Evolutionary conservation across 2,888 invertebrate genomes (phyloP), one percentile per base, ranked within the genome.

Genomic region (Clivina fossor): DNA sequence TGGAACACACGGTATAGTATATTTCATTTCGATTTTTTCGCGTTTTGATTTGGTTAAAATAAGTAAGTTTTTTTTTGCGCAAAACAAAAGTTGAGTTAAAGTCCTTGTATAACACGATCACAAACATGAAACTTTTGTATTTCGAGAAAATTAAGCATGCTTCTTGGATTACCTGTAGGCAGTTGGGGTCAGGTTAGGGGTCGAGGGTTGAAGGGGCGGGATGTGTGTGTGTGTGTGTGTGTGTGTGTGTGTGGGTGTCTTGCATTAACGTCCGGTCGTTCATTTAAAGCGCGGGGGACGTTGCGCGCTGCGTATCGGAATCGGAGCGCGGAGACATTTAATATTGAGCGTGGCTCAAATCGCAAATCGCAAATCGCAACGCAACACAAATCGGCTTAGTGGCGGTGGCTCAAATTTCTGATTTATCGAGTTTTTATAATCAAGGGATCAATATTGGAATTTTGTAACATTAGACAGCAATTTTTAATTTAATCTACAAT

Each of bases 221-320:
- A n/a, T 35, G 35, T 35, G 35, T n/a, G n/a, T 35, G 11, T 38
- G 38, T 38, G 38, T 19, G n/a, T 38, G 38, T 38, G 38, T 2
- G 38, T 38, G 38, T 18, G 7, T 18, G 38, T 18, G 11, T 19
- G 38, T 7, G 19, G 2, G 20, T 2, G 18, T n/a, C n/a, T n/a
- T n/a, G n/a, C n/a, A n/a, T n/a, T n/a, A n/a, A n/a, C 40, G 53
- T 26, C 22, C 18, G 44, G 22, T 47, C 40, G 41, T 43, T 53
- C 44, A 44, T 43, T 49, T 43, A 50, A 49, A 53, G 47, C 41
- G 46, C 47, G 47, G 40, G 33, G 41, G 30, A 26, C 47, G 53
- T 57, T 40, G 57, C 28, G 46, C 32, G 53, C 53, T 53, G 48
- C 18, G 20, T 33, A 26, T 35, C 41, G 33, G 18, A 47, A 46